Conservation (phyloP, 2,888 invertebrate species). For the Opisthograptis luteolata region DNA sequence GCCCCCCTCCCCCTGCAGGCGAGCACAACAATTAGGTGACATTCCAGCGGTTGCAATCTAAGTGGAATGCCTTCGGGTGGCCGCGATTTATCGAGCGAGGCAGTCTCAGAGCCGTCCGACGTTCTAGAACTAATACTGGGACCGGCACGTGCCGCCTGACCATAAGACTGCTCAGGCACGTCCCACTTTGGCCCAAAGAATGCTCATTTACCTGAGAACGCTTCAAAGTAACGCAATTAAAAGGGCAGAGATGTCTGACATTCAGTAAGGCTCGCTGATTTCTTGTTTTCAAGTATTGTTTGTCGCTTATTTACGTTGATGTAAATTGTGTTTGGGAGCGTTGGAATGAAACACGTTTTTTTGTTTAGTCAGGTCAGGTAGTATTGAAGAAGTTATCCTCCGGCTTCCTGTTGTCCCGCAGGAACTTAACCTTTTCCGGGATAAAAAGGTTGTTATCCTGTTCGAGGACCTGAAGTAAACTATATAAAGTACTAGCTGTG, state of each 20-base stretch:
- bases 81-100: constrained; percentile 40
- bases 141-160: neutral
- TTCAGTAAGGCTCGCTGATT: neutral
- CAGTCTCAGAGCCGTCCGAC: constrained; percentile 17
- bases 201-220: constrained; percentile 9
- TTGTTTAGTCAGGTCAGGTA: too few relatives aligned
- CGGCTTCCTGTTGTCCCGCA: too few relatives aligned
- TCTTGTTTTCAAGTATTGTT: neutral
- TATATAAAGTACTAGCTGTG: too few relatives aligned
- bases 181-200: neutral
- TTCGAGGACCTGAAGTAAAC: too few relatives aligned
- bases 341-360: too few relatives aligned
- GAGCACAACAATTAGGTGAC: constrained; percentile 48
- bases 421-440: too few relatives aligned
- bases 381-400: too few relatives aligned
- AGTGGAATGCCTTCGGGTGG: constrained; percentile 47
- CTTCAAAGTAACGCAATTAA: constrained; percentile 6
- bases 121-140: constrained; percentile 1
- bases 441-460: too few relatives aligned
- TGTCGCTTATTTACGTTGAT: neutral
- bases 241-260: neutral
- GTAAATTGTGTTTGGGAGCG: neutral
- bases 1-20: constrained; percentile 11
- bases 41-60: constrained; percentile 53
- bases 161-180: neutral